Base-by-base conservation (phyloP, 2,888 invertebrate species). In the Ichneumoninae sp. region DNA sequence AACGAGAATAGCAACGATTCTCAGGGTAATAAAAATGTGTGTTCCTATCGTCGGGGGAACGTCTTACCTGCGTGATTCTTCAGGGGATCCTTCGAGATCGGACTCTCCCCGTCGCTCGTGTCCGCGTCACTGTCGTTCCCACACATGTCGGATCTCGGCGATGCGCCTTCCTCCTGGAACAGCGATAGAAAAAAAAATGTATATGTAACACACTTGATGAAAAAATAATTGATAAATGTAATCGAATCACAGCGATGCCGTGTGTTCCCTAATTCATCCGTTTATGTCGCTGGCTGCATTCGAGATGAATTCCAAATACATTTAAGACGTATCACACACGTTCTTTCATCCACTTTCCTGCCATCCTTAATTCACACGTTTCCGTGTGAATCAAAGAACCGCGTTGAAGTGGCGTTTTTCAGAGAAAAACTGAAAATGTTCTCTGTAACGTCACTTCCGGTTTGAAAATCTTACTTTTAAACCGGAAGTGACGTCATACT, bases 61-160 rank as follows among this genome's bases (percentile, higher is more conserved):
- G 22, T 81, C 85, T 88, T 88, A 92, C 93, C 93, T 85, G 92
- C 88, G 88, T 93, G 93, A 88, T 91, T 92, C 88, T 93, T 93
- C 60, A 91, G 85, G 66, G 87, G 82, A 84, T 93, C 92, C 87
- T 93, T 93, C n/a, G 91, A 88, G 57, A 90, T 89, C 1, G 92
- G 91, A 81, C 93, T 91, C 83, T 93, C 93, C 66, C 91, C 92
- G 86, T 93, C 93, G 87, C 93, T 93, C 81, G 91, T 91, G 83
- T 93, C 94, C 68, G 90, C 93, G 87, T 93, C 93, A 89, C 93
- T 93, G 87, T 93, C 93, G 83, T 92, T 93, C 52, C 91, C 93
- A 83, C 92, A 93, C 70, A 91, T 90, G 88, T 93, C 93, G 78
- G 93, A 93, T 86, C 93, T 91, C 68, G 92, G 93, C 57, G 93